Conservation (phyloP, 2,113 vertebrate species). For the Passer montanus region DNA sequence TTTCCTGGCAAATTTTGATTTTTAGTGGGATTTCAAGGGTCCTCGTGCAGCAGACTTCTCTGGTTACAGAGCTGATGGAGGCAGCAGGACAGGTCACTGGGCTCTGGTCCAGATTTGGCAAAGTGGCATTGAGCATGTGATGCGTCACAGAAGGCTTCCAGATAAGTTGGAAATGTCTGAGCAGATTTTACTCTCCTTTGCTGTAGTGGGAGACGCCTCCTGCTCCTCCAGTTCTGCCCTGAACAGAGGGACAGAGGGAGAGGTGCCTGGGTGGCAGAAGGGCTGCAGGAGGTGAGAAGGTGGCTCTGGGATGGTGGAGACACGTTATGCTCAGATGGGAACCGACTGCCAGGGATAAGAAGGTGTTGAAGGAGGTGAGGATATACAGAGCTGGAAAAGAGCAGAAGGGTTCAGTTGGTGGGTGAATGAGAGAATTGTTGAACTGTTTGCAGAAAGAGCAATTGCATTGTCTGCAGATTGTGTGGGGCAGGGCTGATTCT, state of each 20-base stretch:
- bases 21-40: not conserved
- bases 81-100: fast-evolving
- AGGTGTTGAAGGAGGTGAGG: not conserved
- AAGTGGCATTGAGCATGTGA: not conserved
- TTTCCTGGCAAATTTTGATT: not conserved
- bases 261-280: not conserved
- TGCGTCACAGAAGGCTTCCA: not conserved
- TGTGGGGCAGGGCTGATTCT: not conserved
- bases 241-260: not conserved
- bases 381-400: not conserved
- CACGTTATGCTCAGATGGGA: not conserved
- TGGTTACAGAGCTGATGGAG: not conserved
- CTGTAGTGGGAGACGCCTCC: not conserved
- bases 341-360: fast-evolving
- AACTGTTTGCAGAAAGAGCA: not conserved
- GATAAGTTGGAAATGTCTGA: not conserved
- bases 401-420: not conserved
- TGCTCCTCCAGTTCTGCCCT: not conserved
- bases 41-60: not conserved
- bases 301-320: not conserved
- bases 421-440: not conserved
- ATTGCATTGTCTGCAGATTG: not conserved
- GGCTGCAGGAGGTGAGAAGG: not conserved
- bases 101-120: not conserved
- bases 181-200: not conserved